Percentiles rank a stretch among this genome's conserved stretches.
Evolutionary conservation across 2,797 vertebrate species (phyloP).

Genomic region (Halcyon badia): DNA sequence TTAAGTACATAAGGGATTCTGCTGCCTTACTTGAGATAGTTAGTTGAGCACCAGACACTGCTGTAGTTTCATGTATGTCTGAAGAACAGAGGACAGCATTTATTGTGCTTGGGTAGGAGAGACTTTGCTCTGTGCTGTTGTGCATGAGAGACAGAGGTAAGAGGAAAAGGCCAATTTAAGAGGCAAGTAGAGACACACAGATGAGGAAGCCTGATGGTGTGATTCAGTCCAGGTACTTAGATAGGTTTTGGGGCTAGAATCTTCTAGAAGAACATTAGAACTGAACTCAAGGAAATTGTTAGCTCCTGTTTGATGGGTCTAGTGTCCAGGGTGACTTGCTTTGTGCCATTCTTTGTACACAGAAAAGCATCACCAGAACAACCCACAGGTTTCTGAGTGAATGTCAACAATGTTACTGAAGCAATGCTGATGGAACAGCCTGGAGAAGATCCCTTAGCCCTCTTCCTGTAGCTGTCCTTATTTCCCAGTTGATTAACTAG

Average conservation of each 20-base stretch:
- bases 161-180: not conserved
- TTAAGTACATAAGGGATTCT: not conserved
- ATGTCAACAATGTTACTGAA: not conserved
- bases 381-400: not conserved
- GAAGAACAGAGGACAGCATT: not conserved
- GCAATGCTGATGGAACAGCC: not conserved
- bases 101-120: not conserved
- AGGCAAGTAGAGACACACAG: not conserved
- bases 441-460: not conserved
- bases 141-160: not conserved
- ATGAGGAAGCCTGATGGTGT: not conserved
- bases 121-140: not conserved
- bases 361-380: not conserved
- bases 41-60: not conserved
- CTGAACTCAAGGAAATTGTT: not conserved
- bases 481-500: not conserved
- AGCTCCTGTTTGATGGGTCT: not conserved
- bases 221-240: not conserved
- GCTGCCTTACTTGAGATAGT: not conserved
- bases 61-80: not conserved
- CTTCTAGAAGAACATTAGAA: not conserved
- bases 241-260: not conserved
- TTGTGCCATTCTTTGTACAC: not conserved
- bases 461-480: slow-evolving; percentile 6
- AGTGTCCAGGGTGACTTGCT: not conserved